Percentiles rank a stretch among this genome's conserved stretches.
Conservation (phyloP, 2,113 vertebrate species). For the Proterorhinus semilunaris region DNA sequence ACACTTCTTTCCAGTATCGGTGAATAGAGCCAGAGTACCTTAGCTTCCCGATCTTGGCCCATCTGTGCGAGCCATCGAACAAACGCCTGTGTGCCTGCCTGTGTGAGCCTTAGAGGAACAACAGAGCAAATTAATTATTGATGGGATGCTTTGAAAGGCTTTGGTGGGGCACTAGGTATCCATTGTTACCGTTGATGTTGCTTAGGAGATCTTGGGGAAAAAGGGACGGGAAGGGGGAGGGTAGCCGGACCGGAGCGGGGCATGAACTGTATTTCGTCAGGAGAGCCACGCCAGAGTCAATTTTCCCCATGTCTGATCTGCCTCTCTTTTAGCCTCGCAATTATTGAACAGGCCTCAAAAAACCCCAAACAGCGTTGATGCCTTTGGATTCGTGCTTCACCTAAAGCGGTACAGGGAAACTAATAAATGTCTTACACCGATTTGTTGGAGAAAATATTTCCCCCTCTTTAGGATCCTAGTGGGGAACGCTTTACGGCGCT, state of each 20-base stretch:
- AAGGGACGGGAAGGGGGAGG: constrained; percentile 16
- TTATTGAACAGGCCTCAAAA: neutral
- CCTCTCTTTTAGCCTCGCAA: constrained; percentile 9
- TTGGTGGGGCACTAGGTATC: constrained; percentile 54
- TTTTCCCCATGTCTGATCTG: constrained; percentile 24
- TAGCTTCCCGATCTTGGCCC: constrained; percentile 11
- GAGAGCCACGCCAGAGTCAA: constrained; percentile 24
- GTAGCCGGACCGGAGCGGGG: constrained; percentile 18
- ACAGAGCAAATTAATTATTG: constrained; percentile 61
- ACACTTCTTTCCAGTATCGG: neutral
- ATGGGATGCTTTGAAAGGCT: constrained; percentile 61
- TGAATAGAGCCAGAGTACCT: neutral
- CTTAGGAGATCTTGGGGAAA: constrained; percentile 37
- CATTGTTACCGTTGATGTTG: constrained; percentile 64
- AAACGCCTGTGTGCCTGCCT: constrained; percentile 41
- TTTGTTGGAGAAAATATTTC: constrained; percentile 3
- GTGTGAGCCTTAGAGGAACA: constrained; percentile 41
- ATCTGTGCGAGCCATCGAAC: constrained; percentile 20
- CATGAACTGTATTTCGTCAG: constrained; percentile 19
- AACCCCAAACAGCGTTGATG: neutral
- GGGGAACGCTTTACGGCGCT: neutral
- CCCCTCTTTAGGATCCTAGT: neutral
- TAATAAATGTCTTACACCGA: neutral
- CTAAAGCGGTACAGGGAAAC: neutral
- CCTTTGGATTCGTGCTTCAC: neutral